Base-by-base conservation (phyloP, 2,888 invertebrate genomes). In the Nomada ferruginata region DNA sequence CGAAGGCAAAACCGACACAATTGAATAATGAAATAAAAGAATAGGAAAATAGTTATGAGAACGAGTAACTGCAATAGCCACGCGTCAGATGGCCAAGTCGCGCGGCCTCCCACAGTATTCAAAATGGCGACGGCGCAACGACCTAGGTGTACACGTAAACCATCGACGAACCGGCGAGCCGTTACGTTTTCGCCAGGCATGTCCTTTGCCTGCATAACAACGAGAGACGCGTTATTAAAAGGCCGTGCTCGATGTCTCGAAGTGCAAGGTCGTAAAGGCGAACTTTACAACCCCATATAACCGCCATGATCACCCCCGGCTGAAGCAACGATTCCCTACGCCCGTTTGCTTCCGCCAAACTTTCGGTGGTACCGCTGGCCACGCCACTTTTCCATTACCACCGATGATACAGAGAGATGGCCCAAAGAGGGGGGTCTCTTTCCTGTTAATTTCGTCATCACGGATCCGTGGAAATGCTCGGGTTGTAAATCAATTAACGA, bases 211-310 rank as follows among this genome's bases (percentile, higher is more conserved):
- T 69, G 63, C 65, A 83, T 84, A 88, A 89, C 69, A 82, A 85
- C 85, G 84, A 87, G 78, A 78, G 85, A 86, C 87, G 85, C 82
- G 87, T 90, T 88, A 91, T 91, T 90, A 90, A 90, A 91, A 90
- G 85, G 79, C 47, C 76, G 55, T 81, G 85, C 84, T 87, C 85
- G 85, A 90, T 91, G 85, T 82, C 82, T 88, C 82, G 85, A 88
- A 89, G 91, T 89, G 89, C 85, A 89, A 86, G 84, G 83, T 91
- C 91, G 86, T 91, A 91, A 91, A 91, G 82, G 42, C 64, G 63
- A 82, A 76, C 76, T 91, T 91, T 91, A 91, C 86, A 91, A 84
- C 87, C 85, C 89, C 79, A 87, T 90, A 90, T 89, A 90, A 81
- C 83, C 75, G 82, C 79, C 78, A 85, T 90, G 90, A 91, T 91